Base-by-base conservation (phyloP, 2,113 vertebrate species). In the Corythoichthys haematopterus region DNA sequence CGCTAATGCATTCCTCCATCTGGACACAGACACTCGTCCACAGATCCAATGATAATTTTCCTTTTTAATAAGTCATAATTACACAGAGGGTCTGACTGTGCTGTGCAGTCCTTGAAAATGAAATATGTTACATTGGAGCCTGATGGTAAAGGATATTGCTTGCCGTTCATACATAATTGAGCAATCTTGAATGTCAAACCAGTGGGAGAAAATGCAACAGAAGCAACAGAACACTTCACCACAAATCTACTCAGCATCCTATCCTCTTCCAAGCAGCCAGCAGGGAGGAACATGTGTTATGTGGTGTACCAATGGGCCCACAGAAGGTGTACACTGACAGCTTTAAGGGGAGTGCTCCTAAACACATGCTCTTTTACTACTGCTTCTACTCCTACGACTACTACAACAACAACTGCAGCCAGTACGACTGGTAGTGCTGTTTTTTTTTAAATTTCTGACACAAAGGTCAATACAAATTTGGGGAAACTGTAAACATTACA, bases 161-260 rank as follows among this genome's bases (percentile, higher is more conserved):
- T 91, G 89, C 86, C 82, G 91, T 92, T 91, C 91, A 93, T 93
- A 91, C 91, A 93, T 93, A 92, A 92, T 93, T 93, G 90, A 92
- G 90, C 85, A 87, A 91, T 92, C 88, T 88, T 93, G 90, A 93
- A 93, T 91, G 91, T 92, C 91, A 93, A 91, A 90, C 87, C 89
- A 88, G 90, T 89, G 90, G 90, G 91, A 92, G 88, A 86, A 91
- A 90, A 91, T 81, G 86, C 84, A 85, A 83, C 87, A 86, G 88
- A 91, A 91, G 87, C 85, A 89, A 79, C 78, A 78, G 87, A 73
- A 87, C 79, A 84, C 88, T 85, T 86, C 87, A 79, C 84, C 90
- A 86, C 89, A 88, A 86, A 87, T 82, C 70, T 82, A 71, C 81
- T 85, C 83, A 78, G 84, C 81, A 67, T 80, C 67, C 65, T 82